Base-by-base conservation (phyloP, 2,113 vertebrate species). In the Callionymus lyra region DNA sequence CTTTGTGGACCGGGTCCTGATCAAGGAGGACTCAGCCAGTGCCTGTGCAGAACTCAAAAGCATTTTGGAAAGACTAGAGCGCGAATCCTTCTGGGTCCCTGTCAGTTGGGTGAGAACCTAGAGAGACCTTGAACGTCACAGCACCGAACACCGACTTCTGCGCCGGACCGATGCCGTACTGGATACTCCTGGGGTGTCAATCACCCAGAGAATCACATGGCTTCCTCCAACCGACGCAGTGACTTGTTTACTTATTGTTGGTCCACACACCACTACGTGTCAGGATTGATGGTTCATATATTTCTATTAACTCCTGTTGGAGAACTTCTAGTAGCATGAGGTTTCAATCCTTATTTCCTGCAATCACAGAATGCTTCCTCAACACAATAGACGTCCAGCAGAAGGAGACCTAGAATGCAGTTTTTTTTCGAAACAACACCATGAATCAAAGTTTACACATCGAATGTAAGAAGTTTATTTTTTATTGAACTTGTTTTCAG, bases 11-110 rank as follows among this genome's bases (percentile, higher is more conserved):
- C 77, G 85, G 0, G 74, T 93, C 10, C 74, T 97, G 65, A 85
- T 94, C 54, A 93, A 88, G 57, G 89, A 92, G 68, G 92, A 95
- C 59, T 86, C 90, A 0, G 87, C 88, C 73, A 88, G 86, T 10
- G 86, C 90, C 2, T 90, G 76, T 37, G 51, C 70, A 48, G 91
- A 96, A 65, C 83, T 96, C 46, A 82, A 77, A 55, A 70, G 19
- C 9, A 74, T 94, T 42, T 44, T 96, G 31, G 93, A 97, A 56
- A 80, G 86, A 56, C 74, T 97, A 53, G 88, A 83, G 70, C 86
- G 84, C 35, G 93, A 94, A 51, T 70, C 83, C 3, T 88, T 90
- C 58, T 97, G 94, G 94, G 89, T 96, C 19, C 94, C 93, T 35
- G 10, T 91, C 44, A 69, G 18, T 57, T 97, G 94, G 94, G 85